These are phyloP conservation scores for Argentina silus DNA, from an alignment of 2,797 vertebrate species.

Conservation along the genomic window DNA sequence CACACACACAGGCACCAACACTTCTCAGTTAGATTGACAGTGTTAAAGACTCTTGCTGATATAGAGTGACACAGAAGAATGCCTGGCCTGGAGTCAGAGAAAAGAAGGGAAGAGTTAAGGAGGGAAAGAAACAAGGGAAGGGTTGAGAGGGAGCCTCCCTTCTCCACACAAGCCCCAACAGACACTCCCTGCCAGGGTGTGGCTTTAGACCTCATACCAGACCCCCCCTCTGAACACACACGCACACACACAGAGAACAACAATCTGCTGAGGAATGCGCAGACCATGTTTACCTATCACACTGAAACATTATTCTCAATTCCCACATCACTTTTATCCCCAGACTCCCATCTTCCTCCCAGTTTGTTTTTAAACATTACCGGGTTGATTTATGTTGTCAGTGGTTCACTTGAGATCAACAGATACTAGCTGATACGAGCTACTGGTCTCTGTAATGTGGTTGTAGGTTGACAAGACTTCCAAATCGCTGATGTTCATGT, in stretches of 20 bases:
- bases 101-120: constrained; percentile 22
- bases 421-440: neutral
- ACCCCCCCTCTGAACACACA: constrained; percentile 16
- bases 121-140: constrained; percentile 42
- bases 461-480: too few relatives aligned
- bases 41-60: constrained; percentile 26
- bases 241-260: constrained; percentile 31
- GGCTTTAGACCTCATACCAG: constrained; percentile 33
- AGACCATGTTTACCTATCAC: constrained; percentile 7
- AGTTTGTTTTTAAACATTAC: neutral
- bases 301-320: neutral
- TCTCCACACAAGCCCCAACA: constrained; percentile 55
- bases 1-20: neutral
- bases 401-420: neutral
- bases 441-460: neutral
- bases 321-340: neutral
- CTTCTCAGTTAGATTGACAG: constrained; percentile 32
- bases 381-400: neutral
- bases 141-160: constrained; percentile 52
- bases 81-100: constrained; percentile 59
- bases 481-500: too few relatives aligned
- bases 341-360: neutral
- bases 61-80: constrained; percentile 61
- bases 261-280: constrained; percentile 25
- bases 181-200: constrained; percentile 53